A percentile compares a stretch with the other conserved stretches of the same genome.
Evolutionary conservation across 1,140 invertebrate species (phyloP).

Genomic region (Ceratina australensis): DNA sequence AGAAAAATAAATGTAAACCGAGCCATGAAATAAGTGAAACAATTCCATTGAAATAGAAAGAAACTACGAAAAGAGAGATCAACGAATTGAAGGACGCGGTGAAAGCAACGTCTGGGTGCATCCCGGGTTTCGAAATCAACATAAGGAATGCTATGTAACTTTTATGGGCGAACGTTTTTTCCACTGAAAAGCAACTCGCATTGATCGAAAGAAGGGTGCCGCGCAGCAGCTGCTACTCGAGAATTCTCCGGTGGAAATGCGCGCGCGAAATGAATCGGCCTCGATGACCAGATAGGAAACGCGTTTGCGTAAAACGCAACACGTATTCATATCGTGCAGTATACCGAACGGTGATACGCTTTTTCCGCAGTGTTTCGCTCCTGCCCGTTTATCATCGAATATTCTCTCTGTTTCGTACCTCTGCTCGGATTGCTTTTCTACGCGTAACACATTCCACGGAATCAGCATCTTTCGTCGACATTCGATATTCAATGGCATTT

Average conservation of each 20-base stretch:
- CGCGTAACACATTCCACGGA: too few species aligned
- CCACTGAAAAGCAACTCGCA: constrained; percentile 10
- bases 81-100: not conserved
- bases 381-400: not conserved
- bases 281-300: constrained; percentile 20
- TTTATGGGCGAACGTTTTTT: constrained; percentile 1
- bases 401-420: not conserved
- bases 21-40: not conserved
- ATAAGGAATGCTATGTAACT: not conserved
- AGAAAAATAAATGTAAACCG: not conserved
- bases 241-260: not conserved
- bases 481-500: too few species aligned
- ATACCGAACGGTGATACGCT: not conserved
- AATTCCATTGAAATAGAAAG: not conserved
- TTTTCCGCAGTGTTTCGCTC: too few species aligned
- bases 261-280: constrained; percentile 11
- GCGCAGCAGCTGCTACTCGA: constrained; percentile 4
- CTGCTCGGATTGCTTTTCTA: too few species aligned
- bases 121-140: not conserved
- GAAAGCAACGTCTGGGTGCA: not conserved
- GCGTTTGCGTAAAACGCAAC: constrained; percentile 28
- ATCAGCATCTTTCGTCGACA: too few species aligned
- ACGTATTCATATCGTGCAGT: constrained; percentile 13
- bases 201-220: not conserved
- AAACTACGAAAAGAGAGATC: not conserved